These are phyloP conservation scores for Zygaena filipendulae DNA, from an alignment of 2,888 invertebrate species.

Conservation along the genomic window DNA sequence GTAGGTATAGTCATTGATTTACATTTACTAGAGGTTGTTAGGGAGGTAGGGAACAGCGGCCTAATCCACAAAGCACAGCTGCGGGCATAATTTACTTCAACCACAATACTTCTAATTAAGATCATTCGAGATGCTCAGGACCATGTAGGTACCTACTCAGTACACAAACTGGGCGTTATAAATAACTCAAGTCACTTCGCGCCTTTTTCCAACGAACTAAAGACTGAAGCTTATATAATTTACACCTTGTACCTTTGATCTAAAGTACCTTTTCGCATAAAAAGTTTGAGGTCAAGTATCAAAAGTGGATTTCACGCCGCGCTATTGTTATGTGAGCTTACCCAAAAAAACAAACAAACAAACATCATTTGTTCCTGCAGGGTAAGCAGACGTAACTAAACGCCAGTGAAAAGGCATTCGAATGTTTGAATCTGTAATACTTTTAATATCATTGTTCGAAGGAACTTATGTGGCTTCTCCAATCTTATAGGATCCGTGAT, in stretches of 20 bases:
- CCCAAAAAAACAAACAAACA: conserved; percentile 42
- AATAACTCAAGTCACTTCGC: conserved; percentile 59
- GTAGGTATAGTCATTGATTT: too few relatives aligned
- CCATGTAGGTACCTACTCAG: conserved; percentile 43
- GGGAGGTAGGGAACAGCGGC: conserved; percentile 23
- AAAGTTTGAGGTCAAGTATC: too few relatives aligned
- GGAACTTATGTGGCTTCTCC: too few relatives aligned
- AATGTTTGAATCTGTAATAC: too few relatives aligned
- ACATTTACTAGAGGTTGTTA: too few relatives aligned
- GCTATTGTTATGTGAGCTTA: conserved; percentile 42
- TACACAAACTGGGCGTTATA: conserved; percentile 57
- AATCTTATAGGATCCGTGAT: too few relatives aligned
- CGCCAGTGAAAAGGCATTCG: too few relatives aligned
- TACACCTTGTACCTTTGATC: too few relatives aligned
- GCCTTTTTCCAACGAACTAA: too few relatives aligned
- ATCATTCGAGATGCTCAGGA: conserved; percentile 56
- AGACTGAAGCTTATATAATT: too few relatives aligned
- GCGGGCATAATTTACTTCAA: conserved; percentile 48
- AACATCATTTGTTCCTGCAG: conserved; percentile 40
- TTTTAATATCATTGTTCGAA: too few relatives aligned
- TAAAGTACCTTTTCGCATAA: too few relatives aligned
- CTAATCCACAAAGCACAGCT: conserved; percentile 33
- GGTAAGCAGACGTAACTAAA: conserved; percentile 30
- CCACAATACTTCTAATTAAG: conserved; percentile 66
- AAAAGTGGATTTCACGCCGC: conserved; percentile 32